Percentiles rank a stretch among this genome's conserved stretches.
Conservation (phyloP, 2,113 vertebrate genomes). For the Sander vitreus region DNA sequence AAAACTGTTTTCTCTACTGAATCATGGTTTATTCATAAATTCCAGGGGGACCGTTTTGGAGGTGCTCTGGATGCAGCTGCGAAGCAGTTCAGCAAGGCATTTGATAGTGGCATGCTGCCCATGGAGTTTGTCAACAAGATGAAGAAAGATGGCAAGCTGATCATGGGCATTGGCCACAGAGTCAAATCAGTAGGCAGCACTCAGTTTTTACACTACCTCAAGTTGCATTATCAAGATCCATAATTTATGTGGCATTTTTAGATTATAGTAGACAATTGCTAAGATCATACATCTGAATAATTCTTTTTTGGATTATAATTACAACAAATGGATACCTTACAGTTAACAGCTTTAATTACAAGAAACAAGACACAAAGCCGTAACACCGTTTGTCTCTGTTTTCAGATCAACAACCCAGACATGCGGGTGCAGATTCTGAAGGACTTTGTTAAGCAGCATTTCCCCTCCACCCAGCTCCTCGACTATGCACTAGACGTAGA, state of each 20-base stretch:
- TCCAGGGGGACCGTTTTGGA: constrained; percentile 95
- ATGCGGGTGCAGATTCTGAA: constrained; percentile 98
- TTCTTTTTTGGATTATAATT: not conserved
- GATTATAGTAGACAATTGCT: not conserved
- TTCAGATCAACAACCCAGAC: constrained; percentile 97
- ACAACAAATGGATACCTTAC: not conserved
- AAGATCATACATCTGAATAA: not conserved
- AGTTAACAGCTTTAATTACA: not conserved
- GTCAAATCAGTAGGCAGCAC: constrained; percentile 92
- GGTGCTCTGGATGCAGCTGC: constrained; percentile 97
- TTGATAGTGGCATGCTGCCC: constrained; percentile 95
- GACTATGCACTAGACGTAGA: constrained; percentile 96
- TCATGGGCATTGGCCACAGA: constrained; percentile 98
- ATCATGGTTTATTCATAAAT: constrained; percentile 1
- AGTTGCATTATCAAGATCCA: not conserved
- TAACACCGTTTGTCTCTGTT: constrained; percentile 13
- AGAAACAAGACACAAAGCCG: not conserved
- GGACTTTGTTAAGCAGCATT: constrained; percentile 94
- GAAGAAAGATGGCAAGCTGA: constrained; percentile 99
- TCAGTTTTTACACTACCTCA: not conserved
- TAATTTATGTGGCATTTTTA: not conserved
- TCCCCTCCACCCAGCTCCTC: constrained; percentile 91
- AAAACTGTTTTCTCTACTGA: not conserved
- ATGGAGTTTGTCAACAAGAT: constrained; percentile 99
- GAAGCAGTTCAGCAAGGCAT: constrained; percentile 98